These are phyloP conservation scores for Diplazon laetatorius DNA, from an alignment of 2,888 invertebrate genomes.

Conservation along the genomic window DNA sequence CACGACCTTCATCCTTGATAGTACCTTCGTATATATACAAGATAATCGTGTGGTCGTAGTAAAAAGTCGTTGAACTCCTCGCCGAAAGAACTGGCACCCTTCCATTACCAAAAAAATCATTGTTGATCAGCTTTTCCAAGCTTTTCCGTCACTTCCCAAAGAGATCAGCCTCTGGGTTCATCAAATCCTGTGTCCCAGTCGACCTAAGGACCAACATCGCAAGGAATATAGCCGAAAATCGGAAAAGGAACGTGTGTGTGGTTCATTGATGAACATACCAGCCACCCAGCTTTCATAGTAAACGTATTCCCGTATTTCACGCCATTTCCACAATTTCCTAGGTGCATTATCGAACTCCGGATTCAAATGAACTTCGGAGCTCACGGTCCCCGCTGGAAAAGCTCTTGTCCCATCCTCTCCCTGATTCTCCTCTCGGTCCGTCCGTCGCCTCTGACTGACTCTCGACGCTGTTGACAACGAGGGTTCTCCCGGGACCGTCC, in stretches of 20 bases:
- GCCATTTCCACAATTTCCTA: conserved; percentile 73
- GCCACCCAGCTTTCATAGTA: conserved; percentile 37
- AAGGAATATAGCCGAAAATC: conserved; percentile 9
- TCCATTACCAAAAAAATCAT: no score
- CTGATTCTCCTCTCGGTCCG: conserved; percentile 28
- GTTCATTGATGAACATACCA: background rate
- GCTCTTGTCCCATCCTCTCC: conserved; percentile 47
- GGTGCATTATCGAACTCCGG: conserved; percentile 77
- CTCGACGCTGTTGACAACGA: conserved; percentile 49
- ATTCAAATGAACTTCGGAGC: conserved; percentile 78
- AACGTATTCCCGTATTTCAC: conserved; percentile 63
- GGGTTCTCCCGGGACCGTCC: conserved; percentile 72
- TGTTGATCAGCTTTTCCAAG: no score
- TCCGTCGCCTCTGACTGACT: conserved; percentile 36
- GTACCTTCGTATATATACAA: conserved; percentile 32
- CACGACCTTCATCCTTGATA: conserved; percentile 13
- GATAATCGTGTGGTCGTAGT: conserved; percentile 14
- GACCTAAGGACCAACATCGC: background rate
- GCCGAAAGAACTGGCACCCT: no score
- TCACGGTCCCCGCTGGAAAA: conserved; percentile 68
- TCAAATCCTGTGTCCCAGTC: no score
- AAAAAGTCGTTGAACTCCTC: no score
- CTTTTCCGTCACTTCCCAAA: no score
- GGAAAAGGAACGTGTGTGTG: background rate
- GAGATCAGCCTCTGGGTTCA: no score